These are phyloP conservation scores for Campopleginae sp. DNA, from an alignment of 2,888 invertebrate genomes.

Conservation along the genomic window DNA sequence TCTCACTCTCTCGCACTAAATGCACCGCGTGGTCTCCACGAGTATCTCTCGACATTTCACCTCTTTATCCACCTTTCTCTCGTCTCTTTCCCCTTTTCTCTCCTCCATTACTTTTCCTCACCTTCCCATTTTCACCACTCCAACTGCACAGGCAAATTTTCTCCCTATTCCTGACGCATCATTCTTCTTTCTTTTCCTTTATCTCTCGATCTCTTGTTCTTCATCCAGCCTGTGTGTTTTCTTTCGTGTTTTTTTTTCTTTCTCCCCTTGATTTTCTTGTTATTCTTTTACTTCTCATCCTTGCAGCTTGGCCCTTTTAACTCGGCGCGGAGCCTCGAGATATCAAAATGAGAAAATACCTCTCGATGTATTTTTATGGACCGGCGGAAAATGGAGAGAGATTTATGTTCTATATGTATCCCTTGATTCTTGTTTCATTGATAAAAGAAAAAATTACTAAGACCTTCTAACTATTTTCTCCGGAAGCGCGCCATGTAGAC, in stretches of 20 bases:
- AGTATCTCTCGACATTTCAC: constrained; percentile 49
- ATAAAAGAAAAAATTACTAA: constrained; percentile 36
- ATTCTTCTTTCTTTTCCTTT: constrained; percentile 42
- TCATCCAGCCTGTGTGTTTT: constrained; percentile 9
- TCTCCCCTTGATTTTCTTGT: constrained; percentile 9
- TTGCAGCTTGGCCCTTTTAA: constrained; percentile 14
- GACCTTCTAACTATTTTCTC: constrained; percentile 21
- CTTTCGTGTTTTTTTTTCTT: constrained; percentile 9
- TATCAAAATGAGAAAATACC: constrained; percentile 9
- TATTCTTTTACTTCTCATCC: constrained; percentile 14
- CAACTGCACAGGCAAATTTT: constrained; percentile 29
- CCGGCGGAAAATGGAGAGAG: no score
- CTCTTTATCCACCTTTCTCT: constrained; percentile 63
- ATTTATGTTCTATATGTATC: neutral
- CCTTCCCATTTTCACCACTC: constrained; percentile 34
- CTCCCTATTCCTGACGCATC: constrained; percentile 13
- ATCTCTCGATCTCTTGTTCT: constrained; percentile 56
- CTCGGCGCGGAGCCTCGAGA: constrained; percentile 19
- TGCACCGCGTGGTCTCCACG: constrained; percentile 23
- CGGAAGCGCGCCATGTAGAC: neutral
- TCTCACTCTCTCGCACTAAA: constrained; percentile 19
- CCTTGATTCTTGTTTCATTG: constrained; percentile 25
- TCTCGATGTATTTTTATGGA: neutral
- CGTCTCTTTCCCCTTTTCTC: constrained; percentile 46
- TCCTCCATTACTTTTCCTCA: constrained; percentile 46